phyloP scores from a whole-genome alignment of 2,888 invertebrate genomes.

The Gymnocheta viridis region DNA sequence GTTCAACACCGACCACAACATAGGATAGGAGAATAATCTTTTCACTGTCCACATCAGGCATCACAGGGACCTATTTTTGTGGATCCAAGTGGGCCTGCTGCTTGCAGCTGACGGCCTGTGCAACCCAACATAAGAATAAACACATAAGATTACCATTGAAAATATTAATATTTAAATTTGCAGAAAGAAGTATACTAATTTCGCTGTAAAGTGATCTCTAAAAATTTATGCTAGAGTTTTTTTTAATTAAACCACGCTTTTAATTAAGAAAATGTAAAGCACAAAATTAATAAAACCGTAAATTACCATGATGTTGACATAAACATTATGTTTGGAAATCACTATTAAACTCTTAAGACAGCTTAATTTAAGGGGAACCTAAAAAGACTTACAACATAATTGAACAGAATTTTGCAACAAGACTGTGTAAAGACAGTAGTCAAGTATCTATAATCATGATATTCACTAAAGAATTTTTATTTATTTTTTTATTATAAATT shows the following conservation, averaged over 20 bases:
- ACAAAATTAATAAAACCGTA: conserved; percentile 50
- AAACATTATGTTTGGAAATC: conserved; percentile 13
- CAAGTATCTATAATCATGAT: conserved; percentile 1
- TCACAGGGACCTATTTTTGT: too few species aligned
- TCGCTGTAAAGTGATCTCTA: too few species aligned
- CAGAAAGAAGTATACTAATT: background rate
- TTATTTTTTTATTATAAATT: conserved; percentile 26
- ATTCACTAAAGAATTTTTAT: conserved; percentile 24
- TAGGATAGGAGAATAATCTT: too few species aligned
- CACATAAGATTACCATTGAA: too few species aligned
- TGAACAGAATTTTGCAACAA: conserved; percentile 20
- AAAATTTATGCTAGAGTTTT: too few species aligned
- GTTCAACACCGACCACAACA: too few species aligned
- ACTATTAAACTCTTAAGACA: conserved; percentile 51
- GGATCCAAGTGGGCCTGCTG: too few species aligned
- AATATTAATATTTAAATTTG: too few species aligned
- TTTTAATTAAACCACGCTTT: background rate
- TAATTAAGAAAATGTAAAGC: conserved; percentile 3
- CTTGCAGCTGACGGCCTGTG: too few species aligned
- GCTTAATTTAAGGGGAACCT: conserved; percentile 35
- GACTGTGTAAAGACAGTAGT: conserved; percentile 12
- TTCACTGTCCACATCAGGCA: too few species aligned
- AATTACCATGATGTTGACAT: conserved; percentile 38
- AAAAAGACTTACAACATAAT: conserved; percentile 17
- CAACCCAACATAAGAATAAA: too few species aligned